Evolutionary conservation across 53 echinoderm and acorn worm species (phyloP).

Genomic region (Apostichopus leukothele): DNA sequence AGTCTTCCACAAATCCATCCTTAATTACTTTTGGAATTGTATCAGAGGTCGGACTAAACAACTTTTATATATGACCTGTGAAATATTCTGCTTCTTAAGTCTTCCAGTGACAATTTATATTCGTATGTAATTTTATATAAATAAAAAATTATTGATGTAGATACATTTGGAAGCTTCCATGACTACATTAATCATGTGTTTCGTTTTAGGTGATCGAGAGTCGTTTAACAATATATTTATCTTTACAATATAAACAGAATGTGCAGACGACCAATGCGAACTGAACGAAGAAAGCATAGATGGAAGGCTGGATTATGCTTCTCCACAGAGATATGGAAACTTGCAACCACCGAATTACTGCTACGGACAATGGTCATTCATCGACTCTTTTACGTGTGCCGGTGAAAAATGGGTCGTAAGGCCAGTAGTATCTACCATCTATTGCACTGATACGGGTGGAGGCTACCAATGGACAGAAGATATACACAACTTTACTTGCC

Average conservation of each 20-base stretch:
- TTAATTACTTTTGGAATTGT: too few relatives aligned
- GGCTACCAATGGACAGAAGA: background rate
- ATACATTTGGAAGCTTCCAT: too few relatives aligned
- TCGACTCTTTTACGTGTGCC: background rate
- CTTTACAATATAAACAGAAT: slow-evolving; percentile 1
- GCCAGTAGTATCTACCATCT: background rate
- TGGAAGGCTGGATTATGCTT: background rate
- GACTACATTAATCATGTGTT: too few relatives aligned
- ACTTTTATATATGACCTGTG: too few relatives aligned
- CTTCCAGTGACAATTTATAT: too few relatives aligned
- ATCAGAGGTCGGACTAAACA: too few relatives aligned
- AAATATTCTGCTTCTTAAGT: too few relatives aligned
- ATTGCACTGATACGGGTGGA: background rate
- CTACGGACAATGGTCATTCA: background rate
- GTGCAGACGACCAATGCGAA: slow-evolving; percentile 12
- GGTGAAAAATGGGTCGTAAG: slow-evolving; percentile 8
- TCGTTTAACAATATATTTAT: too few relatives aligned
- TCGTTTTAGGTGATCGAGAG: too few relatives aligned
- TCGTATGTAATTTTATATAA: too few relatives aligned
- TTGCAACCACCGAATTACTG: background rate
- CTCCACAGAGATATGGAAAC: slow-evolving; percentile 9
- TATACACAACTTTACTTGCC: slow-evolving; percentile 23
- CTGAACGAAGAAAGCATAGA: background rate
- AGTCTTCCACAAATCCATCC: too few relatives aligned
- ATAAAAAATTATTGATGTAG: too few relatives aligned